Evolutionary conservation across 2,113 vertebrate genomes (phyloP), one percentile per base, ranked within the genome.

Genomic region (Microcebus jonahi): DNA sequence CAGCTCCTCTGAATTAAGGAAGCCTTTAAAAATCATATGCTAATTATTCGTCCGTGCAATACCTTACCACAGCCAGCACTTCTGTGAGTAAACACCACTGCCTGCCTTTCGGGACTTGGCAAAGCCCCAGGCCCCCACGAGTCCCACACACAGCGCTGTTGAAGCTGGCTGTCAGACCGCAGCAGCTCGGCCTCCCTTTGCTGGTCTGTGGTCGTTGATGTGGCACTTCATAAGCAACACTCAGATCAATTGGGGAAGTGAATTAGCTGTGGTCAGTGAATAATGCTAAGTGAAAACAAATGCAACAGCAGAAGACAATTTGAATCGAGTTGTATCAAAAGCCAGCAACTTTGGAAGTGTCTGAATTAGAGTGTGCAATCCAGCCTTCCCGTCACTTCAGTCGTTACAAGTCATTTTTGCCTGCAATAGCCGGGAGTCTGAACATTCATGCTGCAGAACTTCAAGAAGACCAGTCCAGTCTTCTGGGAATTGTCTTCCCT

Each of bases 41-140:
- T 55, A 79, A 96, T 83, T 88, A 86, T 53, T 77, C 61, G 42
- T 82, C 75, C 86, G 20, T 53, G 82, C 77, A 95, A 75, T 82
- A 89, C 71, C 79, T 95, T 55, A 55, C 79, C 86, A 70, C 45
- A 94, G 92, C 88, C 34, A 1, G 68, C 34, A 75, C 34, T 92
- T 96, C 55, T 95, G 92, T 88, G 71, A 94, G 88, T 91, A 82
- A 96, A 85, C 91, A 89, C 39, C 70, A 34, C 6, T 6, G 87
- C 84, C 53, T 71, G 80, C 59, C 92, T 95, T 90, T 94, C 63
- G 77, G 85, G 88, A 76, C 76, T 84, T 95, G 92, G 97, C 96
- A 63, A 34, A 73, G 70, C 36, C 76, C 88, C 88, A 88, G 70
- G 18, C 77, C 89, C 80, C 94, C 88, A 45, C n/a, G 39, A 88